Conservation (phyloP, 1,140 invertebrate genomes). For the Drosophila sturtevanti region DNA sequence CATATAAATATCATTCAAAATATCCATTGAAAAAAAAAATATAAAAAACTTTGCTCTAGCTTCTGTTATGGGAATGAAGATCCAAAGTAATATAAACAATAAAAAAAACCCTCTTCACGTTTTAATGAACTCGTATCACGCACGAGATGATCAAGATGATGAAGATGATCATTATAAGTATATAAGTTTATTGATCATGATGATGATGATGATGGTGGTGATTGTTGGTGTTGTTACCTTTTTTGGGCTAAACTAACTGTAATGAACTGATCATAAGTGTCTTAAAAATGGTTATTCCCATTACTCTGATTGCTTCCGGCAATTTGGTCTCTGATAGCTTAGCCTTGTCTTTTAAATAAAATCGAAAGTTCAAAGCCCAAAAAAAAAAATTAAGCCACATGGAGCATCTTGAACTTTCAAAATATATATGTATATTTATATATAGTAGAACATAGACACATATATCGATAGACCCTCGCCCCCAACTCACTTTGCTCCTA, state of each 20-base stretch:
- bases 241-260: constrained; percentile 45
- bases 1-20: constrained; percentile 33
- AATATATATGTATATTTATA: constrained; percentile 13
- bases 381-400: constrained; percentile 29
- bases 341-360: constrained; percentile 50
- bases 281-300: constrained; percentile 11
- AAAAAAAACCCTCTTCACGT: constrained; percentile 45
- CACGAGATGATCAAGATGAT: constrained; percentile 1
- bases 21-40: constrained; percentile 7
- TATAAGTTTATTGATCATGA: constrained; percentile 14
- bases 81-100: constrained; percentile 21
- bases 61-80: constrained; percentile 63
- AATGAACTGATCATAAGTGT: constrained; percentile 47
- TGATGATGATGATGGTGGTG: constrained; percentile 29
- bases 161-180: neutral
- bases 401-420: constrained; percentile 65
- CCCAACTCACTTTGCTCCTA: neutral
- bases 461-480: neutral
- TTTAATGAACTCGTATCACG: constrained; percentile 65
- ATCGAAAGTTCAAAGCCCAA: constrained; percentile 59
- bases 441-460: constrained; percentile 38
- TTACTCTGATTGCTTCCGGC: constrained; percentile 44
- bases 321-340: constrained; percentile 15
- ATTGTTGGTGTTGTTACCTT: neutral
- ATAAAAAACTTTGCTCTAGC: constrained; percentile 46